phyloP scores from a whole-genome alignment of 2,888 invertebrate genomes.

The Himalopsyche japonica region DNA sequence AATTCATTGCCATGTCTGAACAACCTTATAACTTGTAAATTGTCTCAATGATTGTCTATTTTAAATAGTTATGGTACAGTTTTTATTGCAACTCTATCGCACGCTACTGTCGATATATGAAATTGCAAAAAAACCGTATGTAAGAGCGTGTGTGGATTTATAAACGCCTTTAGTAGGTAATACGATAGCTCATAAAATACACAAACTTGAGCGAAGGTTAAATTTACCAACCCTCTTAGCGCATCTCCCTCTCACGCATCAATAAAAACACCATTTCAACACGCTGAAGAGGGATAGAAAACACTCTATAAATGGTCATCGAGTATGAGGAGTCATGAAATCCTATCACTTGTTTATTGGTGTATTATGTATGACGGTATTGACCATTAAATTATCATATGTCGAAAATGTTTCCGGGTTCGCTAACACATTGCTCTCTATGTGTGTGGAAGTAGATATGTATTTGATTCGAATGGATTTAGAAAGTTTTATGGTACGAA shows the following conservation, averaged over 20 bases:
- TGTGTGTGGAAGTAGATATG: slow-evolving; percentile 10
- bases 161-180: slow-evolving; percentile 27
- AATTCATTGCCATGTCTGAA: no score
- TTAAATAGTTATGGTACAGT: no score
- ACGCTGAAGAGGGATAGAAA: not conserved
- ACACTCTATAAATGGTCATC: slow-evolving; percentile 15
- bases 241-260: not conserved
- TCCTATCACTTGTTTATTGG: slow-evolving; percentile 38
- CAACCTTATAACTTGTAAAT: no score
- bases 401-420: slow-evolving; percentile 30
- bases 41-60: no score
- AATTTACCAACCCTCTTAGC: not conserved
- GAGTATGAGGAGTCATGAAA: slow-evolving; percentile 18
- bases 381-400: slow-evolving; percentile 41
- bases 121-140: slow-evolving; percentile 30
- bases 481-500: slow-evolving; percentile 26
- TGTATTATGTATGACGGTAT: slow-evolving; percentile 38
- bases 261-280: not conserved
- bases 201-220: slow-evolving; percentile 6
- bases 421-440: slow-evolving; percentile 14
- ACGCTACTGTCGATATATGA: not conserved
- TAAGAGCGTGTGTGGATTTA: slow-evolving; percentile 37
- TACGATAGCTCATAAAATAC: slow-evolving; percentile 32
- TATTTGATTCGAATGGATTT: slow-evolving; percentile 21
- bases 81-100: not conserved